These are phyloP conservation scores for Botrylloides violaceus DNA, from an alignment of 23 tunicate species.

Conservation along the genomic window DNA sequence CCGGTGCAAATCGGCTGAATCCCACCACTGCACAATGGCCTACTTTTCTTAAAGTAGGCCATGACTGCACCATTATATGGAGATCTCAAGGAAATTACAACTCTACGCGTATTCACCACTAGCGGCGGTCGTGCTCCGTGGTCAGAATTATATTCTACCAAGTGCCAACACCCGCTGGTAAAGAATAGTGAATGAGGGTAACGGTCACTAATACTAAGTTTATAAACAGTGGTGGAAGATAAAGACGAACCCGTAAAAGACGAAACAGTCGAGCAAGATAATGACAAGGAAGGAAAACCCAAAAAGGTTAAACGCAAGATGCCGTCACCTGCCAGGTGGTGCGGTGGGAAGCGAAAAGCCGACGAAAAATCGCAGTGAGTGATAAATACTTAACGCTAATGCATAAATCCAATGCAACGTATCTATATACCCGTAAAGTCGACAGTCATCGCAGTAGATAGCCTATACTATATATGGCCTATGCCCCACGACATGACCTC, in stretches of 20 bases:
- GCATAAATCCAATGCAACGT: too few relatives aligned
- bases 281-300: conserved; percentile 24
- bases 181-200: not conserved
- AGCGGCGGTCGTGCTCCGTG: not conserved
- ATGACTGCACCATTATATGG: too few relatives aligned
- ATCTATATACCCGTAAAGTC: not conserved
- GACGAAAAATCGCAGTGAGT: not conserved
- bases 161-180: not conserved
- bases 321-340: conserved; percentile 35
- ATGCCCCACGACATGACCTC: too few relatives aligned
- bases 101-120: too few relatives aligned
- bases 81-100: too few relatives aligned
- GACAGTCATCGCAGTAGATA: not conserved
- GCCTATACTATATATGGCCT: not conserved
- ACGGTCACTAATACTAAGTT: too few relatives aligned
- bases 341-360: conserved; percentile 28
- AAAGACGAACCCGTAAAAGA: conserved; percentile 13
- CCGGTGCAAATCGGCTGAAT: too few relatives aligned
- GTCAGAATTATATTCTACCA: not conserved
- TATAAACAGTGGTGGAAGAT: not conserved
- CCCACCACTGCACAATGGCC: too few relatives aligned
- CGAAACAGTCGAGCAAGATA: conserved; percentile 8
- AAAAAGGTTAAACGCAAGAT: conserved; percentile 27
- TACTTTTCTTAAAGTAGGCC: too few relatives aligned
- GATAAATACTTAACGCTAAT: not conserved